Conservation (phyloP, 1,140 invertebrate genomes). For the Cherax quadricarinatus region DNA sequence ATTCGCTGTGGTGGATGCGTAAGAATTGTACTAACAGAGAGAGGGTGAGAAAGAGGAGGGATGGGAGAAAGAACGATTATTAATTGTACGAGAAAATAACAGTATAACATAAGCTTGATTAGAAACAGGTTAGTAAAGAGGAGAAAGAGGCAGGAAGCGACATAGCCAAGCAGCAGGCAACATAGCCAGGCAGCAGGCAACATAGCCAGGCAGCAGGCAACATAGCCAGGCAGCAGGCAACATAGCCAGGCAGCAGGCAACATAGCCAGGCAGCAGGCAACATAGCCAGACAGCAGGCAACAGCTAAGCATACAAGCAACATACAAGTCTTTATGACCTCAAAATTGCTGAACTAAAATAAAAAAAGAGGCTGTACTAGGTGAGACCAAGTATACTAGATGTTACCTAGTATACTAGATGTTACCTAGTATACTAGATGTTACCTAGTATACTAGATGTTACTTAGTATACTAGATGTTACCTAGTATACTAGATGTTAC, state of each 20-base stretch:
- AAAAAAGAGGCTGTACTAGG: background rate
- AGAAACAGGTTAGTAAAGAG: background rate
- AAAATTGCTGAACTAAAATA: too few species aligned
- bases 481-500: too few species aligned
- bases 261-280: background rate
- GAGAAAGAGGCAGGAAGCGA: background rate
- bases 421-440: too few species aligned
- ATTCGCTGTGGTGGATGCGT: constrained; percentile 51
- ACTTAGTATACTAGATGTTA: too few species aligned
- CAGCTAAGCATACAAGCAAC: too few species aligned
- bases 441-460: too few species aligned
- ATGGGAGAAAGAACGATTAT: background rate
- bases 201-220: too few species aligned
- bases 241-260: background rate
- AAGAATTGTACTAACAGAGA: constrained; percentile 38
- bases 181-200: background rate
- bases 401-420: too few species aligned
- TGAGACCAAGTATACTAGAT: background rate
- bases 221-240: background rate
- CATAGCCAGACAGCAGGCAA: too few species aligned
- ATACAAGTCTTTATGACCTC: too few species aligned
- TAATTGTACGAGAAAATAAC: background rate
- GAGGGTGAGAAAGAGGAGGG: constrained; percentile 6
- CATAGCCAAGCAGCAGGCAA: background rate
- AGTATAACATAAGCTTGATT: background rate